Conservation (phyloP, 2,797 vertebrate genomes). For the Calcarius lapponicus region DNA sequence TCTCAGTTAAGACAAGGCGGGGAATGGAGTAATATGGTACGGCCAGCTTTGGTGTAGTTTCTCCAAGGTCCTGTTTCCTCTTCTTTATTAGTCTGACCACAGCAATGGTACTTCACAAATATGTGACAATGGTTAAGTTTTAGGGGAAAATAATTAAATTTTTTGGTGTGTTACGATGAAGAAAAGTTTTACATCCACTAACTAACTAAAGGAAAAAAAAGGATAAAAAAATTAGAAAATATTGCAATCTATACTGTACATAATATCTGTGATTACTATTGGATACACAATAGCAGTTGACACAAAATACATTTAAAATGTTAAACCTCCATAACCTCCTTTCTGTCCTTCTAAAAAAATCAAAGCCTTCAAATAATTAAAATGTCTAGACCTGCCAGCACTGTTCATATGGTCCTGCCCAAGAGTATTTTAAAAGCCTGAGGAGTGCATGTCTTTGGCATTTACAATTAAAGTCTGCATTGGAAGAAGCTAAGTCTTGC, state of each 20-base stretch:
- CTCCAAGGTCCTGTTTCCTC: neutral
- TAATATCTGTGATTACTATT: neutral
- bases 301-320: neutral
- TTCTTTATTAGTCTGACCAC: neutral
- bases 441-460: neutral
- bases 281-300: neutral
- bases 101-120: neutral
- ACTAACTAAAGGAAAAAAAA: neutral
- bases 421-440: neutral
- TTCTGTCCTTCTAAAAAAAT: neutral
- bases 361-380: neutral
- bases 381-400: neutral
- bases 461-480: neutral
- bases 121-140: neutral
- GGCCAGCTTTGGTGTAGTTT: neutral
- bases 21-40: neutral
- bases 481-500: neutral
- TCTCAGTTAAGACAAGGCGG: neutral
- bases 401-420: fast-evolving
- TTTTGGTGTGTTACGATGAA: neutral
- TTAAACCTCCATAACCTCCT: neutral
- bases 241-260: neutral
- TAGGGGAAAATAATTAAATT: neutral
- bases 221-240: neutral
- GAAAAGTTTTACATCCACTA: neutral